Evolutionary conservation across 2,888 invertebrate genomes (phyloP).

Genomic region (Drosophila mayaguana): DNA sequence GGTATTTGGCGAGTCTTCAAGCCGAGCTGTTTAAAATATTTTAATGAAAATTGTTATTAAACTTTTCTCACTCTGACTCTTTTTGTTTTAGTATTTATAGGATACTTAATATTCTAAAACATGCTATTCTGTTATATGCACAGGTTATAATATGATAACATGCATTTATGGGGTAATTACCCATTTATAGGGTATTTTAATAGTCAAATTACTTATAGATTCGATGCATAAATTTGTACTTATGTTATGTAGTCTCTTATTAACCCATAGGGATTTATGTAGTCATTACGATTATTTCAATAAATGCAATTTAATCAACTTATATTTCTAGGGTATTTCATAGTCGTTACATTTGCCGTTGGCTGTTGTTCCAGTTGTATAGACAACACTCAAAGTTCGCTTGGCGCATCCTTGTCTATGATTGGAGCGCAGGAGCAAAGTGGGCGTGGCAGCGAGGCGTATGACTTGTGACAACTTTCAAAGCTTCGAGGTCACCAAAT

Average conservation of each 20-base stretch:
- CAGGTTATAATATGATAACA: neutral
- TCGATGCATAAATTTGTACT: neutral
- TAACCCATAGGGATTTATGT: constrained; percentile 24
- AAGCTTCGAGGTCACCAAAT: constrained; percentile 73
- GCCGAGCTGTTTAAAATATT: neutral
- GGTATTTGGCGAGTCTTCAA: neutral
- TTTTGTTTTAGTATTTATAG: neutral
- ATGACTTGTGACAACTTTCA: constrained; percentile 66
- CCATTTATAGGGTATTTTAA: neutral
- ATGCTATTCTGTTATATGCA: neutral
- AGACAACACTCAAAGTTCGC: constrained; percentile 66
- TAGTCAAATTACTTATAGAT: neutral
- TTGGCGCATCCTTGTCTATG: constrained; percentile 45
- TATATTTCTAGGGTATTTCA: constrained; percentile 13
- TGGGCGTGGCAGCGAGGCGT: constrained; percentile 8
- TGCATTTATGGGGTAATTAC: too few relatives aligned
- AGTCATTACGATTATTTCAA: neutral
- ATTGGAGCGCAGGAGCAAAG: constrained; percentile 3
- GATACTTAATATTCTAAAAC: neutral
- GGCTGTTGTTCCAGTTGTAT: constrained; percentile 33
- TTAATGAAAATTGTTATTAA: constrained; percentile 10
- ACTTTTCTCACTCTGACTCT: neutral
- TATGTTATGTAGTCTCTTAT: neutral
- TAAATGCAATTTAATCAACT: accelerated
- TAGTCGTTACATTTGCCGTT: neutral